A percentile compares a stretch with the other conserved stretches of the same genome.
Conservation (phyloP, 2,113 vertebrate species). For the Cyprinodon tularosa region DNA sequence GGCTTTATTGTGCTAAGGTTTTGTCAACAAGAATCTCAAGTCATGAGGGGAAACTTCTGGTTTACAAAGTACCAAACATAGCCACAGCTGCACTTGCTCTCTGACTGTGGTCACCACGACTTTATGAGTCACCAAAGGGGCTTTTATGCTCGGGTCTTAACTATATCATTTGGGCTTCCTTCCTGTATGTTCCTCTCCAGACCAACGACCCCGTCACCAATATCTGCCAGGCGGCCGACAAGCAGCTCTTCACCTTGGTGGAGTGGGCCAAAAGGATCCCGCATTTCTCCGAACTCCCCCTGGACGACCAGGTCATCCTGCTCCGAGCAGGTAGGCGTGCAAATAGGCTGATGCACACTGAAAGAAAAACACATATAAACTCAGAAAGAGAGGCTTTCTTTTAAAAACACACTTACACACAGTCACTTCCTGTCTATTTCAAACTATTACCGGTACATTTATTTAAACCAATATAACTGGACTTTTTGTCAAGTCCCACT, state of each 20-base stretch:
- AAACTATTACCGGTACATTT: conserved; percentile 35
- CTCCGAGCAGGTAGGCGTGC: conserved; percentile 87
- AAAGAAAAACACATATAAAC: not conserved
- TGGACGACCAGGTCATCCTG: conserved; percentile 96
- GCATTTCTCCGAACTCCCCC: conserved; percentile 90
- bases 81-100: conserved; percentile 3
- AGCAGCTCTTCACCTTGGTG: conserved; percentile 94
- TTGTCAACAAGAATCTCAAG: not conserved
- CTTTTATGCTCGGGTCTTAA: not conserved
- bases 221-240: conserved; percentile 95
- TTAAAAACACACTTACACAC: not conserved
- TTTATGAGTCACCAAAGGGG: conserved; percentile 1
- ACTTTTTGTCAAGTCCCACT: conserved; percentile 42
- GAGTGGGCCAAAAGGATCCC: conserved; percentile 98
- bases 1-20: not conserved
- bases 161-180: not conserved
- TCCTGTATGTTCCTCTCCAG: conserved; percentile 61
- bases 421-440: conserved; percentile 34
- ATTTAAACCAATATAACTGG: conserved; percentile 49
- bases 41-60: conserved; percentile 8
- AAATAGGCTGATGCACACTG: not conserved
- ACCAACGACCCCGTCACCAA: conserved; percentile 96
- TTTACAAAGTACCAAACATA: conserved; percentile 10
- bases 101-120: not conserved
- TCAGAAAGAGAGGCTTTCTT: not conserved